Evolutionary conservation across 2,888 invertebrate genomes (phyloP).

Genomic region (Rhagonycha lutea): DNA sequence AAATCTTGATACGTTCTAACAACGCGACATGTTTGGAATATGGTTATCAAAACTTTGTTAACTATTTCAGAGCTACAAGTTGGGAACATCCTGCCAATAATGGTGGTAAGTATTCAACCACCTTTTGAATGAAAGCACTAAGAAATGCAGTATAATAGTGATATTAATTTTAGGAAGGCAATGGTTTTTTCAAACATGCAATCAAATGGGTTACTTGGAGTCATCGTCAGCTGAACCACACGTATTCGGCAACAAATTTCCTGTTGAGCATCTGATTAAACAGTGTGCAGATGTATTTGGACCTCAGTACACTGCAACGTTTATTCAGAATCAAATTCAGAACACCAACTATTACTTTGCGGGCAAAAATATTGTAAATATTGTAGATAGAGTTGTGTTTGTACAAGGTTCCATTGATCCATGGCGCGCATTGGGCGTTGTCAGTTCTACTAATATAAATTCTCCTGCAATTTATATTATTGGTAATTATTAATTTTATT

Average conservation of each 20-base stretch:
- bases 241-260: not conserved
- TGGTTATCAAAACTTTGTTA: not conserved
- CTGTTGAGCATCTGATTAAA: not conserved
- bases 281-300: not conserved
- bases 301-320: not conserved
- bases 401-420: not conserved
- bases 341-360: not conserved
- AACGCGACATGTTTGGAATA: not conserved
- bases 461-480: not conserved
- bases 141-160: too few species aligned
- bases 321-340: not conserved
- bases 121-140: not conserved
- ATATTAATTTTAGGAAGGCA: not conserved
- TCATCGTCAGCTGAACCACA: not conserved
- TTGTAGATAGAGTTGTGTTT: not conserved
- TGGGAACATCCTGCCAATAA: not conserved
- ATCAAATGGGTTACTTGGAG: not conserved
- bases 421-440: not conserved
- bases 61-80: not conserved
- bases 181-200: constrained; percentile 8
- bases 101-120: not conserved
- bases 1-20: not conserved
- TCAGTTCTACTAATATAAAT: not conserved
- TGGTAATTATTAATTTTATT: not conserved
- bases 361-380: not conserved